phyloP scores from a whole-genome alignment of 2,888 invertebrate genomes.

The Cerastis leucographa region DNA sequence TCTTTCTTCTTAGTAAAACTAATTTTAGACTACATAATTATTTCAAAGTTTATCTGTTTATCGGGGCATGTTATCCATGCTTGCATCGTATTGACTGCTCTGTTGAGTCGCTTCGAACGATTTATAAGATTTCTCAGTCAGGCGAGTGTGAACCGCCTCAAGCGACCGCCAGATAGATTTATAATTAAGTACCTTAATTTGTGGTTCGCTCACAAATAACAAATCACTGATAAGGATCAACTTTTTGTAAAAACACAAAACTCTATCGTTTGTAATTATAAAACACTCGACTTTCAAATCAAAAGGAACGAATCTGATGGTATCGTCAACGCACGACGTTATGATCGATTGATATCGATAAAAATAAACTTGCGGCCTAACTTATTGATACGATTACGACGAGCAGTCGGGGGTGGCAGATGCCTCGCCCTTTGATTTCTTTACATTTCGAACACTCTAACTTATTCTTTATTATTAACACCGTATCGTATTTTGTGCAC shows the following conservation, averaged over 20 bases:
- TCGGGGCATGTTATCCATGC: conserved; percentile 50
- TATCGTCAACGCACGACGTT: conserved; percentile 66
- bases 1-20: conserved; percentile 57
- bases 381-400: conserved; percentile 78
- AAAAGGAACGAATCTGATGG: conserved; percentile 60
- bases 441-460: conserved; percentile 70
- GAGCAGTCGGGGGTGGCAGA: conserved; percentile 84
- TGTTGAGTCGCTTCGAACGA: conserved; percentile 18
- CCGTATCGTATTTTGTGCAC: conserved; percentile 62
- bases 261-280: conserved; percentile 65
- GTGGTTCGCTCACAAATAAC: conserved; percentile 69
- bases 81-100: conserved; percentile 47
- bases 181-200: conserved; percentile 67
- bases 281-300: conserved; percentile 61
- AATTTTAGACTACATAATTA: conserved; percentile 56
- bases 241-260: conserved; percentile 56
- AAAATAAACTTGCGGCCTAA: conserved; percentile 70
- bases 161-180: conserved; percentile 58
- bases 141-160: conserved; percentile 62
- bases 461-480: conserved; percentile 73
- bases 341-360: conserved; percentile 79
- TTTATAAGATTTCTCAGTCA: conserved; percentile 54
- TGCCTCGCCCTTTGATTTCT: conserved; percentile 75
- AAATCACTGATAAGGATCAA: conserved; percentile 67
- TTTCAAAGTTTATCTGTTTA: conserved; percentile 55